Base-by-base conservation (phyloP, 1,140 invertebrate genomes). In the Drosophila busckii region DNA sequence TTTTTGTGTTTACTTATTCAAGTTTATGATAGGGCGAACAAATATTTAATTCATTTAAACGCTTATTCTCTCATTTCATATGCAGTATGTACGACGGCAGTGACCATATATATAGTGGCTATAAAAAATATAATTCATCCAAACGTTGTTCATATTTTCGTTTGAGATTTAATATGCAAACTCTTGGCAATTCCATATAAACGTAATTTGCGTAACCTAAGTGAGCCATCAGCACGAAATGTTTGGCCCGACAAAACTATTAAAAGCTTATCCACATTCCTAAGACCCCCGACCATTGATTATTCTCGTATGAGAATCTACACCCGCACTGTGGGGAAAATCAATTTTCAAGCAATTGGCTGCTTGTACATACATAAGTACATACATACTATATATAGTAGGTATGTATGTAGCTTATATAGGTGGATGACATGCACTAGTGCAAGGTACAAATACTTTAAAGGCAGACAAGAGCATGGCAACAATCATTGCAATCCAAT, bases 401-500 rank as follows among this genome's bases (percentile, higher is more conserved):
- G n/a, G n/a, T n/a, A n/a, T n/a, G n/a, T n/a, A n/a, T n/a, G n/a
- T n/a, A n/a, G n/a, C n/a, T n/a, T n/a, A n/a, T n/a, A n/a, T n/a
- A n/a, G n/a, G n/a, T n/a, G n/a, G n/a, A n/a, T n/a, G n/a, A n/a
- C n/a, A n/a, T n/a, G n/a, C 16, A 26, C 1, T 7, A 26, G 16
- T 20, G 26, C 3, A 9, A 28, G 15, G 16, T 10, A 42, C 38
- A 16, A n/a, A 4, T 26, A 26, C 23, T 10, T 13, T 1, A 37
- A n/a, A 9, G 23, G 12, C 10, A 32, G 4, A 7, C 6, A 19
- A 23, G 9, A 35, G 15, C 10, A 9, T 8, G 13, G 22, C 9
- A 16, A 49, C 58, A 73, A 73, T 73, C 53, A 53, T 73, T 50
- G 70, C 49, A 75, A 69, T 75, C 53, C 64, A 65, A 75, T 68